Percentiles rank a stretch among this genome's conserved stretches.
phyloP scores from a whole-genome alignment of 2,888 invertebrate species.

The Polylopha cassiicola region DNA sequence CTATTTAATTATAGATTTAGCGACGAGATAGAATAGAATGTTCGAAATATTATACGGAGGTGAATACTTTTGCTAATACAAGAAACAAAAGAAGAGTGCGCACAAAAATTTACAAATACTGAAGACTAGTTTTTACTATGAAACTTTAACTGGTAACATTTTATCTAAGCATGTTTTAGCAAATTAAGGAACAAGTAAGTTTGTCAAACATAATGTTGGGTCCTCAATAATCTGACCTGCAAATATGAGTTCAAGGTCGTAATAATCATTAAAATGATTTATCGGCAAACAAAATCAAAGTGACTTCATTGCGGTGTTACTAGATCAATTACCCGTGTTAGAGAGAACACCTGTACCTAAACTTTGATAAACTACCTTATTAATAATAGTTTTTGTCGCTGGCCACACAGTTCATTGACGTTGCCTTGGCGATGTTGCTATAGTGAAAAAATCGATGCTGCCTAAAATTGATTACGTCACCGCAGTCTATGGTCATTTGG shows the following conservation, averaged over 20 bases:
- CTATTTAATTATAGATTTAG: conserved; percentile 53
- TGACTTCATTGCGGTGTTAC: conserved; percentile 12
- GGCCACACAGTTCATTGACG: conserved; percentile 51
- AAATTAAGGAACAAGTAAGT: too few relatives aligned
- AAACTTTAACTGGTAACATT: too few relatives aligned
- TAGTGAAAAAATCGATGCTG: conserved; percentile 46
- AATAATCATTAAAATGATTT: conserved; percentile 10
- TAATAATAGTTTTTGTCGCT: conserved; percentile 37
- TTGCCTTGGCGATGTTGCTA: conserved; percentile 50
- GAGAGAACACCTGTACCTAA: conserved; percentile 35
- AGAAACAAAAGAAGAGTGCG: background rate
- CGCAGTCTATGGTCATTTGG: conserved; percentile 18
- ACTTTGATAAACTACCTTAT: conserved; percentile 28
- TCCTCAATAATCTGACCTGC: too few relatives aligned
- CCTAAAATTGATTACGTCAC: conserved; percentile 51
- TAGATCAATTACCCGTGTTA: conserved; percentile 35
- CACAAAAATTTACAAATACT: too few relatives aligned
- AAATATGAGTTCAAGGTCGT: conserved; percentile 14
- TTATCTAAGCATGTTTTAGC: too few relatives aligned
- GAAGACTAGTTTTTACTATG: too few relatives aligned
- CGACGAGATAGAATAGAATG: conserved; percentile 30
- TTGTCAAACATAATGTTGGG: too few relatives aligned
- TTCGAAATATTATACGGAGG: conserved; percentile 34
- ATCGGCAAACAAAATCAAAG: conserved; percentile 10
- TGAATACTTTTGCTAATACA: conserved; percentile 33